Evolutionary conservation across 2,113 vertebrate genomes (phyloP), one percentile per base, ranked within the genome.

Genomic region (Oreochromis aureus): DNA sequence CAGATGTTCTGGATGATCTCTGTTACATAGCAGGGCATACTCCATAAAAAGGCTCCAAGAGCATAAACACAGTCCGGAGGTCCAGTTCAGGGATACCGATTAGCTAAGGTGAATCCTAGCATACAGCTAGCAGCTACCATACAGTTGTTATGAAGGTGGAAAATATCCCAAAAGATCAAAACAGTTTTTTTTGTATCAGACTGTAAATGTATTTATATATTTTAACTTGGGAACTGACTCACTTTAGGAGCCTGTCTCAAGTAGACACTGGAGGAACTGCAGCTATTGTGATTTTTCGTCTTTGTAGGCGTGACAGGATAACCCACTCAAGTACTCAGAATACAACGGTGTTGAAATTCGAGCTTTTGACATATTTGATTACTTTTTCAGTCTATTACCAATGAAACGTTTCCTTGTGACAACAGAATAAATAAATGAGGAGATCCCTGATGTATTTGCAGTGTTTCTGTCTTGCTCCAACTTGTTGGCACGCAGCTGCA

Each of bases 301-400:
- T 73, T 27, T 76, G 69, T 18, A 30, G 24, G 15, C 2, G 0
- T 76, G 15, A 0, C 71, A 51, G 46, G 46, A 30, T 51, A 51
- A 48, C 44, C 15, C 44, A 76, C 1, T 19, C 6, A 27, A 12
- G 9, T 51, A 76, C 16, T 51, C 16, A 76, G 71, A 51, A 51
- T 51, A 51, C 71, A 51, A 19, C 6, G 32, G 44, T 7, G 15
- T 32, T 76, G 24, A 48, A 76, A 48, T 48, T 46, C 0, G 2
- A 27, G 22, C 13, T 48, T 48, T 76, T 63, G 6, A 76, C 15
- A 30, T 30, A 76, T 76, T 48, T 48, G 22, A 46, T 18, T 11
- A 48, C 41, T 48, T 48, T 46, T 46, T 73, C 3, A 73, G 69
- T 27, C 5, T 3, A 4, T 69, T 69, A 15, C n/a, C 7, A 41